A percentile compares a stretch with the other conserved stretches of the same genome.
Evolutionary conservation across 23 tunicate genomes (phyloP).

Genomic region (Halocynthia aurantium): DNA sequence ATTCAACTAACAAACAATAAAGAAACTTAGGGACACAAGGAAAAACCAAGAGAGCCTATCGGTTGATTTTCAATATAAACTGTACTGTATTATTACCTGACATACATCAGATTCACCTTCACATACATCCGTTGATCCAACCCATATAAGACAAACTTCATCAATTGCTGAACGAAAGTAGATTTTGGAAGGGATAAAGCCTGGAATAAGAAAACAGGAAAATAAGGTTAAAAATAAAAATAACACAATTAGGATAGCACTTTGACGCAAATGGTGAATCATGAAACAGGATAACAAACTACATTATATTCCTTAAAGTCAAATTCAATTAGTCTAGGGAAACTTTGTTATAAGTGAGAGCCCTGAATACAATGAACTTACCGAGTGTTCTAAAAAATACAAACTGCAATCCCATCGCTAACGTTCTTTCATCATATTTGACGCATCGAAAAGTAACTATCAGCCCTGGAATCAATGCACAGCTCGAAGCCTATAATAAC

Average conservation of each 20-base stretch:
- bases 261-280: too few species aligned
- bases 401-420: conserved; percentile 83
- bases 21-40: too few species aligned
- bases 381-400: conserved; percentile 57
- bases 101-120: conserved; percentile 57
- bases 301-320: too few species aligned
- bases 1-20: too few species aligned
- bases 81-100: conserved; percentile 66
- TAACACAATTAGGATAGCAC: too few species aligned
- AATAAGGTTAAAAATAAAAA: too few species aligned
- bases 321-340: too few species aligned
- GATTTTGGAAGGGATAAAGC: conserved; percentile 92
- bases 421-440: conserved; percentile 74
- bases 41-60: too few species aligned
- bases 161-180: conserved; percentile 92
- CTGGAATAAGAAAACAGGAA: conserved; percentile 5
- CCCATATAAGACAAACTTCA: conserved; percentile 89
- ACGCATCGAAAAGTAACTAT: conserved; percentile 85
- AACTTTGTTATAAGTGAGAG: too few species aligned
- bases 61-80: too few species aligned
- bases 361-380: neutral
- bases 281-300: too few species aligned
- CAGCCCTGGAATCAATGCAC: conserved; percentile 74
- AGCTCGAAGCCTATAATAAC: conserved; percentile 47
- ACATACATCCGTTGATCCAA: conserved; percentile 46